Evolutionary conservation across 1,140 invertebrate genomes (phyloP).

Genomic region (Gryon sp.): DNA sequence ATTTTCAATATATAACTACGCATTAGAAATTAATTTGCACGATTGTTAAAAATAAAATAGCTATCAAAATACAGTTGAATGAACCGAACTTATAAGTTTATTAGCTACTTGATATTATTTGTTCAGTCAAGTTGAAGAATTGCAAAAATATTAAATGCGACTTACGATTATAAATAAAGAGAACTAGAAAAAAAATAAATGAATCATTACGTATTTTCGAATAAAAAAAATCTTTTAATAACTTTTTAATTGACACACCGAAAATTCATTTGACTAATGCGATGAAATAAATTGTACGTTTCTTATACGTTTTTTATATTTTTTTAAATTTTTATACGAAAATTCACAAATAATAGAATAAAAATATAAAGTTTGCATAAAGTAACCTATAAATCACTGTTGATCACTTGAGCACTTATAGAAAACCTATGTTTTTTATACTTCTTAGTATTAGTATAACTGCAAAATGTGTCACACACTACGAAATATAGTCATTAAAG

Average conservation of each 20-base stretch:
- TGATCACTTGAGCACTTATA: too few relatives aligned
- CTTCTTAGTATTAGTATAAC: constrained; percentile 17
- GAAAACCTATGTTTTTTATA: constrained; percentile 11
- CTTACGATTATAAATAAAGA: constrained; percentile 11
- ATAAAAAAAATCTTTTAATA: constrained; percentile 20
- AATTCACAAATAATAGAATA: too few relatives aligned
- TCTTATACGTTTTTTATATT: too few relatives aligned
- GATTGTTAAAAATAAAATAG: too few relatives aligned
- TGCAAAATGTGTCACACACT: constrained; percentile 37
- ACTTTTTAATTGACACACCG: constrained; percentile 46
- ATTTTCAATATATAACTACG: constrained; percentile 1
- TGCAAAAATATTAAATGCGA: not conserved
- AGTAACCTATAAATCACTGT: too few relatives aligned
- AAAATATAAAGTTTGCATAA: too few relatives aligned
- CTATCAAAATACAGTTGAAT: too few relatives aligned
- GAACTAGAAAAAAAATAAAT: constrained; percentile 29
- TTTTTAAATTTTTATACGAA: too few relatives aligned
- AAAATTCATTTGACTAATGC: constrained; percentile 14
- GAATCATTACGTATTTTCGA: constrained; percentile 23
- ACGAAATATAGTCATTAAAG: constrained; percentile 38
- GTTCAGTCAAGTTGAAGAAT: too few relatives aligned
- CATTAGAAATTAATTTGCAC: too few relatives aligned
- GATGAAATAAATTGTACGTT: constrained; percentile 3
- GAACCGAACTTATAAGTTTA: too few relatives aligned
- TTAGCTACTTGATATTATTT: too few relatives aligned